Evolutionary conservation across 2,113 vertebrate species (phyloP), one percentile per base, ranked within the genome.

Genomic region (Girardinichthys multiradiatus): DNA sequence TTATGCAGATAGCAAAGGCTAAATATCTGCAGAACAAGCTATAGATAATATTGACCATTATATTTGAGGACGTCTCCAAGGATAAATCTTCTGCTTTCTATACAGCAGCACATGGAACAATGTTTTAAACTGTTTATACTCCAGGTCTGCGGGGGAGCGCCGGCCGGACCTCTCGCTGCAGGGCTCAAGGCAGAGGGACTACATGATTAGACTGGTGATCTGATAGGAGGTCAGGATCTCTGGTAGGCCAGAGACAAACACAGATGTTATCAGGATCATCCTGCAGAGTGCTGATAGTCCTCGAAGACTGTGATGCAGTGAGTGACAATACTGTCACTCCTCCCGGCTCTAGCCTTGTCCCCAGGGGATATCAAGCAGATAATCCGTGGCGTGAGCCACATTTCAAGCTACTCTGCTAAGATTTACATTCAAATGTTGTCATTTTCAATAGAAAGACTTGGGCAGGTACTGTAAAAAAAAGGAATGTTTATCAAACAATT

Each of bases 251-350:
- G 64, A 81, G 65, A 81, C 27, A 19, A 81, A 87, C 90, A 86
- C 81, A 67, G 91, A 92, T 91, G 83, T 73, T 90, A 92, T 91
- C 91, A 39, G 72, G 28, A 61, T 65, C 51, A 70, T 87, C 78
- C 83, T 90, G 87, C 75, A 91, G 77, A 82, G 78, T 51, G 28
- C 74, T 35, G 89, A 93, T 90, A 90, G 84, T 74, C 81, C 42
- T 67, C 68, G 69, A 30, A 48, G 66, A 65, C 72, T 64, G 69
- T 57, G 72, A 82, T 84, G 78, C 72, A 57, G 66, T 2, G 65
- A 74, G 61, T 77, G 85, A 80, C 87, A 79, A 64, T 57, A 15
- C 76, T 85, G 82, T 87, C 82, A 87, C 57, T 37, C 71, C 68
- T 27, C 64, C 29, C n/a, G 64, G 67, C 59, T 17, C 60, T 71